Percentiles rank a stretch among this genome's conserved stretches.
Conservation (phyloP, 2,113 vertebrate species). For the Ctenodactylus gundi region DNA sequence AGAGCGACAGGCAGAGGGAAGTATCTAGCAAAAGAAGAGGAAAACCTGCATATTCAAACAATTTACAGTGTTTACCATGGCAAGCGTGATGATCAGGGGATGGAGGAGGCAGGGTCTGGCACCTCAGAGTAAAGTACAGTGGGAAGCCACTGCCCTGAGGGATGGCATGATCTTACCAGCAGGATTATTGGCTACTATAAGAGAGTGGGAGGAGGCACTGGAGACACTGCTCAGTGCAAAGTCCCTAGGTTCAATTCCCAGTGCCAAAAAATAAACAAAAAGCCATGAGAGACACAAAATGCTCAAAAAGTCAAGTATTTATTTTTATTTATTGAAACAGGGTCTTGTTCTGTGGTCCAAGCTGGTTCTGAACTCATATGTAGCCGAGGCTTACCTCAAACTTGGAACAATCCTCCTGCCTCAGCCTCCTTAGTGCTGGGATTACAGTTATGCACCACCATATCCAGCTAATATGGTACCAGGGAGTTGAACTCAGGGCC, state of each 20-base stretch:
- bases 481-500: no score
- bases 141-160: background rate
- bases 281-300: constrained; percentile 52
- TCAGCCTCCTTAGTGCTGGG: no score
- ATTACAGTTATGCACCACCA: no score
- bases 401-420: no score
- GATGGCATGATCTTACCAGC: background rate
- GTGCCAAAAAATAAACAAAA: background rate
- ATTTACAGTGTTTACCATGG: background rate
- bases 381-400: no score
- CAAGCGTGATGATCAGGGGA: background rate
- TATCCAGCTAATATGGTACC: no score
- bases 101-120: background rate
- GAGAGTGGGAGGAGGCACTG: no score
- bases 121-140: background rate
- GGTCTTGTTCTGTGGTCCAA: no score
- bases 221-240: background rate
- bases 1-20: background rate
- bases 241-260: background rate
- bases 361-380: no score
- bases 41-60: background rate
- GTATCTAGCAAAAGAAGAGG: background rate
- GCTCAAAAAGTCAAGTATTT: constrained; percentile 52
- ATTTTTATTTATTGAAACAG: no score
- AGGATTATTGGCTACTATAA: background rate